A percentile compares a stretch with the other conserved stretches of the same genome.
These are phyloP conservation scores for Enoplosus armatus DNA, from an alignment of 2,797 vertebrate species.

Conservation along the genomic window DNA sequence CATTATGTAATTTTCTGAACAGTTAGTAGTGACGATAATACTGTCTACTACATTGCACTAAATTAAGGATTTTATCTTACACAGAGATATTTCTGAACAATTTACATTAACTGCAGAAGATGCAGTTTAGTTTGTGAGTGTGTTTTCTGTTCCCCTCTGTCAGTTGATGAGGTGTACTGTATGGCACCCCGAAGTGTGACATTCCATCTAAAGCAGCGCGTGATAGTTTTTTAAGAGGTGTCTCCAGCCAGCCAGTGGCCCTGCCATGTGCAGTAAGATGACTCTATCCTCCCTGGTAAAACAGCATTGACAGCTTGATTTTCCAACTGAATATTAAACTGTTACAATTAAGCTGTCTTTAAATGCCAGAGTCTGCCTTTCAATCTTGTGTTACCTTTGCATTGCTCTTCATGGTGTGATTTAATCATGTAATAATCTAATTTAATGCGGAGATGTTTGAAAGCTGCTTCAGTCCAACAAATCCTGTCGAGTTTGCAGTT, in stretches of 20 bases:
- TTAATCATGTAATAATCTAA: constrained; percentile 47
- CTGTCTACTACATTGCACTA: neutral
- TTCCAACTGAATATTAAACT: constrained; percentile 41
- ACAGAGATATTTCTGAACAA: constrained; percentile 24
- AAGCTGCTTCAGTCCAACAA: constrained; percentile 10
- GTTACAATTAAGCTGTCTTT: constrained; percentile 52
- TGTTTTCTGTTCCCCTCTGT: constrained; percentile 47
- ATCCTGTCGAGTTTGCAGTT: constrained; percentile 16
- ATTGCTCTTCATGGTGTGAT: constrained; percentile 28
- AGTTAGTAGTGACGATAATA: constrained; percentile 13
- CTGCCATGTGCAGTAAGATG: constrained; percentile 58
- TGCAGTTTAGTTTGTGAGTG: constrained; percentile 15
- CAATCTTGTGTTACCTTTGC: constrained; percentile 18
- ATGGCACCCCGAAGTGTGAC: constrained; percentile 66
- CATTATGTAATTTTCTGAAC: constrained; percentile 5
- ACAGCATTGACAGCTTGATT: constrained; percentile 63
- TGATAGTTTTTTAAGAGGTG: constrained; percentile 80
- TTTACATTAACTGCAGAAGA: constrained; percentile 19
- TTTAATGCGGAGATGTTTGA: constrained; percentile 19
- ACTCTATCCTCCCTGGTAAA: constrained; percentile 56
- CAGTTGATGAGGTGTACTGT: constrained; percentile 70
- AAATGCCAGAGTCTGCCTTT: constrained; percentile 41
- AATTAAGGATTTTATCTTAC: constrained; percentile 23
- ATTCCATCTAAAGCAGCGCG: constrained; percentile 71
- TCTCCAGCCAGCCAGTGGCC: constrained; percentile 61